Evolutionary conservation across 2,113 vertebrate genomes (phyloP).

Genomic region (Hyla sarda): DNA sequence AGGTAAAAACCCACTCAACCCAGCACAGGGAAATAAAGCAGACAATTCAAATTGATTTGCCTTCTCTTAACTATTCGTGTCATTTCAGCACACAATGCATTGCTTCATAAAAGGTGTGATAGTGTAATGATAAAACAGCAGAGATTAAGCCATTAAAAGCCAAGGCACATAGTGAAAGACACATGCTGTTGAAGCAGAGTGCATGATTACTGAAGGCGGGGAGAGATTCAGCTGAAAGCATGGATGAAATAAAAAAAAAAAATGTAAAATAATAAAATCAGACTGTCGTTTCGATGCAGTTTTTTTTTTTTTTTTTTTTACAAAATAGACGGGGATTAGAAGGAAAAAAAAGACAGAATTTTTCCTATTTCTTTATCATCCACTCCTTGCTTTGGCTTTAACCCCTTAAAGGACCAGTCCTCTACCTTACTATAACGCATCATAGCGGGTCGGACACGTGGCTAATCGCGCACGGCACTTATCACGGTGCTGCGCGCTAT

Average conservation of each 20-base stretch:
- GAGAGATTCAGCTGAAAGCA: slow-evolving; percentile 13
- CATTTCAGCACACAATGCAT: slow-evolving; percentile 55
- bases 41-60: slow-evolving; percentile 59
- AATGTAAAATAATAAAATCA: not conserved
- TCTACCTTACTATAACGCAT: too few species aligned
- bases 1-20: slow-evolving; percentile 48
- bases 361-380: too few species aligned
- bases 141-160: slow-evolving; percentile 59
- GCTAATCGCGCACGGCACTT: too few species aligned
- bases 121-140: slow-evolving; percentile 58
- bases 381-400: too few species aligned
- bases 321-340: too few species aligned
- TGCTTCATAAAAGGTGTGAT: slow-evolving; percentile 56
- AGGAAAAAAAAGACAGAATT: too few species aligned
- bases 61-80: slow-evolving; percentile 59
- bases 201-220: slow-evolving; percentile 29
- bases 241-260: not conserved
- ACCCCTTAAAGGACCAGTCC: too few species aligned
- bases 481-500: too few species aligned
- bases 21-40: slow-evolving; percentile 51
- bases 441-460: too few species aligned
- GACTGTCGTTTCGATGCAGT: not conserved
- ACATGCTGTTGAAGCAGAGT: slow-evolving; percentile 41
- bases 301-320: too few species aligned
- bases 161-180: slow-evolving; percentile 54